Percentiles rank a stretch among this genome's conserved stretches.
phyloP scores from a whole-genome alignment of 2,888 invertebrate genomes.

The Drosophila flavopinicola region DNA sequence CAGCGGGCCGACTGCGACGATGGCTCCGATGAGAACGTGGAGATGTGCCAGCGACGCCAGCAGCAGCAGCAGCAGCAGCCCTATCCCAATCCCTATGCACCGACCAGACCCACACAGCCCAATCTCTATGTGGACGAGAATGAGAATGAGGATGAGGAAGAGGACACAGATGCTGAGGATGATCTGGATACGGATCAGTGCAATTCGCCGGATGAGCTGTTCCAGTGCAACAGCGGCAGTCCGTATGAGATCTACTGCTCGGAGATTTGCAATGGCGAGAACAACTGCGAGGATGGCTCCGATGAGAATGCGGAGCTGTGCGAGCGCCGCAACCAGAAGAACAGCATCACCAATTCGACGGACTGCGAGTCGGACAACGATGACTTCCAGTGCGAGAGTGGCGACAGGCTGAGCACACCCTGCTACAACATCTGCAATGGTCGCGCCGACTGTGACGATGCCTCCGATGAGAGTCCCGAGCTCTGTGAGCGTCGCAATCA shows the following conservation, averaged over 20 bases:
- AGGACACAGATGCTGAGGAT: neutral
- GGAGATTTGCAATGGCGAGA: neutral
- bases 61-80: accelerated
- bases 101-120: neutral
- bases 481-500: conserved; percentile 6
- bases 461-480: conserved; percentile 77
- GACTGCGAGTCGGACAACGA: conserved; percentile 5
- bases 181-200: conserved; percentile 6
- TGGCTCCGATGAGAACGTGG: conserved; percentile 87
- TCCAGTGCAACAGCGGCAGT: conserved; percentile 19
- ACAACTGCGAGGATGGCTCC: conserved; percentile 25
- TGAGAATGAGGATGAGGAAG: neutral
- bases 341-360: neutral
- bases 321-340: neutral
- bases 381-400: conserved; percentile 22
- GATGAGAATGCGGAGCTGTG: conserved; percentile 31
- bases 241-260: neutral
- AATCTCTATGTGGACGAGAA: neutral
- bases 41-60: conserved; percentile 34
- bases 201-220: accelerated
- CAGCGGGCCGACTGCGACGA: conserved; percentile 86
- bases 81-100: conserved; percentile 6
- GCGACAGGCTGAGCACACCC: neutral
- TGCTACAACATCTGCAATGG: conserved; percentile 78
- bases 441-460: conserved; percentile 87